phyloP scores from a whole-genome alignment of 2,888 invertebrate genomes.

The Zygothrica quintamaculata region DNA sequence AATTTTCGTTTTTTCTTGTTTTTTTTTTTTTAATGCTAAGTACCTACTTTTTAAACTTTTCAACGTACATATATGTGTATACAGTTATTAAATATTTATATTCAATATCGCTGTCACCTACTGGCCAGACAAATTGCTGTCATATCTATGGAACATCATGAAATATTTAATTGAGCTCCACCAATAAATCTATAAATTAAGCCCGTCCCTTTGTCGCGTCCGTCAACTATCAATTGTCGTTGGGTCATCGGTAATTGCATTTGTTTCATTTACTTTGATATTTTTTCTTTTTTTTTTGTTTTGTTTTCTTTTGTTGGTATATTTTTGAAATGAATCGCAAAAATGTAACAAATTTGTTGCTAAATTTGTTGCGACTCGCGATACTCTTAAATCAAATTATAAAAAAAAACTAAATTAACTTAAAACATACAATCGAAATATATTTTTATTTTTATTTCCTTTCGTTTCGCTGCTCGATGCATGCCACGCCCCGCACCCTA shows the following conservation, averaged over 20 bases:
- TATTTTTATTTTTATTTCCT: no score
- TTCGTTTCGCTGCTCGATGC: slow-evolving; percentile 49
- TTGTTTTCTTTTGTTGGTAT: no score
- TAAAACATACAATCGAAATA: slow-evolving; percentile 62
- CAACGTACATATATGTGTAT: slow-evolving; percentile 62
- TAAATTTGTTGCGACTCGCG: slow-evolving; percentile 40
- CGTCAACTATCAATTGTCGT: slow-evolving; percentile 28
- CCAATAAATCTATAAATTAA: slow-evolving; percentile 60
- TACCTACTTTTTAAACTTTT: slow-evolving; percentile 70
- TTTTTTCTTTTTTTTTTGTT: no score
- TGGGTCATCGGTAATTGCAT: slow-evolving; percentile 20
- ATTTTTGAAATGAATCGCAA: slow-evolving; percentile 35
- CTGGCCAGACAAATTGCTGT: slow-evolving; percentile 28
- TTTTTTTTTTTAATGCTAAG: slow-evolving; percentile 62
- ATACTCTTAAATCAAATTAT: slow-evolving; percentile 58
- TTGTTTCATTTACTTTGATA: slow-evolving; percentile 3
- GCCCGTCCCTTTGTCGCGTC: slow-evolving; percentile 41
- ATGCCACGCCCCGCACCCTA: slow-evolving; percentile 38
- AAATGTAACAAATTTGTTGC: slow-evolving; percentile 46
- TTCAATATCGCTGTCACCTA: slow-evolving; percentile 36
- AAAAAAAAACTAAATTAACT: slow-evolving; percentile 72
- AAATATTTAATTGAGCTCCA: slow-evolving; percentile 45
- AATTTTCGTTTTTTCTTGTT: slow-evolving; percentile 9
- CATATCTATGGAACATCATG: slow-evolving; percentile 32
- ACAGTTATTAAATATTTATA: slow-evolving; percentile 51